phyloP scores from a whole-genome alignment of 2,113 vertebrate species.

The human region GRCh38 chr16:24022001-24022500 shows the following conservation, averaged over 20 bases:
- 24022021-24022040: background rate
- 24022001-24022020: background rate
- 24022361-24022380: background rate
- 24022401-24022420: background rate
- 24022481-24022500: too few relatives aligned
- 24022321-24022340: background rate
- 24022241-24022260: background rate
- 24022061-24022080: background rate
- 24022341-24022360: background rate
- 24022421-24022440: background rate
- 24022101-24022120: background rate
- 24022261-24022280: background rate
- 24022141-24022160: background rate
- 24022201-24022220: background rate
- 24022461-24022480: background rate
- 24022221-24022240: background rate
- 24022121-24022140: background rate
- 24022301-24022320: background rate
- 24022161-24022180: background rate
- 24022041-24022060: background rate
- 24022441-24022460: background rate
- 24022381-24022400: rapidly evolving
- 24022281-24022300: background rate
- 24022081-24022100: background rate
- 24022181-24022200: background rate